Conservation (phyloP, 2,888 invertebrate species). For the Micoletzkya japonica region DNA sequence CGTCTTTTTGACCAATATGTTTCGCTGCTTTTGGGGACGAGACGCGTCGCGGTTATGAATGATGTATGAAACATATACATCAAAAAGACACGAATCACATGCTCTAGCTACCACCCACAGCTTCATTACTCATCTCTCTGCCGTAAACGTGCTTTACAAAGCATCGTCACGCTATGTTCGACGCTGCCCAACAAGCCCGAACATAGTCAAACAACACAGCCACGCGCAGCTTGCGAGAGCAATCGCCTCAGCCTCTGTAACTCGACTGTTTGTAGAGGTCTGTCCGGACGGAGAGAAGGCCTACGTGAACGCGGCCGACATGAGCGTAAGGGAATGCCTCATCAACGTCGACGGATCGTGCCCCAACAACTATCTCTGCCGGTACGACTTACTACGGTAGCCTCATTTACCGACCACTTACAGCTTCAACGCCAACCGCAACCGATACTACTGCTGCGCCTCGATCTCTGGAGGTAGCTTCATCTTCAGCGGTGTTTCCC, state of each 20-base stretch:
- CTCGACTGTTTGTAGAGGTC: conserved; percentile 45
- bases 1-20: too few species aligned
- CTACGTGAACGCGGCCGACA: conserved; percentile 61
- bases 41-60: too few species aligned
- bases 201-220: background rate
- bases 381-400: background rate
- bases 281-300: conserved; percentile 63
- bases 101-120: too few species aligned
- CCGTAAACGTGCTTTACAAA: too few species aligned
- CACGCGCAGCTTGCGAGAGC: background rate
- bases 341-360: conserved; percentile 61
- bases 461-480: conserved; percentile 52
- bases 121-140: too few species aligned
- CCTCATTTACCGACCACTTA: background rate
- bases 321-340: conserved; percentile 60
- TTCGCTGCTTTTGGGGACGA: too few species aligned
- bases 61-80: too few species aligned
- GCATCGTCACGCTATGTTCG: too few species aligned
- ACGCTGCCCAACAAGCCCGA: too few species aligned
- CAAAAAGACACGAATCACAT: too few species aligned
- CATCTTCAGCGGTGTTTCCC: background rate
- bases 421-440: conserved; percentile 57
- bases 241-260: background rate
- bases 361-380: conserved; percentile 60
- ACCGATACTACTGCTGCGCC: conserved; percentile 62